A percentile compares a stretch with the other conserved stretches of the same genome.
phyloP scores from a whole-genome alignment of 2,113 vertebrate species.

The Callithrix jacchus region DNA sequence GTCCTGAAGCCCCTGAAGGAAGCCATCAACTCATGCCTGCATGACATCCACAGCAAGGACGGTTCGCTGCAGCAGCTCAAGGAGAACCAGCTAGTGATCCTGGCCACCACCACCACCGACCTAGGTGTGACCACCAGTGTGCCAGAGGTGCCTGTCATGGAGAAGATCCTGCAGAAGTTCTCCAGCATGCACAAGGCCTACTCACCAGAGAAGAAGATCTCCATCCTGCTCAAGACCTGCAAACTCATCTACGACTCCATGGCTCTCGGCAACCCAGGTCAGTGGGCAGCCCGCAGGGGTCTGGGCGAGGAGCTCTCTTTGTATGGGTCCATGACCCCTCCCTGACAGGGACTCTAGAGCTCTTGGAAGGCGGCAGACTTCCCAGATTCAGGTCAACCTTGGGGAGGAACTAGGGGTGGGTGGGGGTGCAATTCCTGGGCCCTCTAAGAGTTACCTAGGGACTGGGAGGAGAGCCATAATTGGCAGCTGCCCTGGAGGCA shows the following conservation, averaged over 20 bases:
- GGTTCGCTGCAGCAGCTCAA: constrained; percentile 89
- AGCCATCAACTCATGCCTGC: constrained; percentile 88
- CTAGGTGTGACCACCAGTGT: constrained; percentile 94
- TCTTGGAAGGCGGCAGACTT: background rate
- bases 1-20: constrained; percentile 95
- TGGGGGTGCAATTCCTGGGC: background rate
- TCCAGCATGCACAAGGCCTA: constrained; percentile 92
- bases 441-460: background rate
- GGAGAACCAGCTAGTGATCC: constrained; percentile 92
- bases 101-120: constrained; percentile 94
- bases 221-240: constrained; percentile 94
- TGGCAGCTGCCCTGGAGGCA: background rate
- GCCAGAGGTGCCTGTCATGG: constrained; percentile 91
- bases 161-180: constrained; percentile 95
- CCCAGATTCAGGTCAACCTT: background rate
- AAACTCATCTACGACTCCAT: constrained; percentile 99
- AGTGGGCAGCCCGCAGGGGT: background rate
- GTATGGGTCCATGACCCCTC: background rate
- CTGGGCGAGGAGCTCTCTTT: background rate
- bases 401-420: background rate
- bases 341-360: background rate
- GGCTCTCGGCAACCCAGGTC: constrained; percentile 94
- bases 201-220: constrained; percentile 96
- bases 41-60: constrained; percentile 88
- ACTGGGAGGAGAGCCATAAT: rapidly evolving